A percentile compares a stretch with the other conserved stretches of the same genome.
Conservation (phyloP, 2,888 invertebrate species). For the Salticus scenicus region DNA sequence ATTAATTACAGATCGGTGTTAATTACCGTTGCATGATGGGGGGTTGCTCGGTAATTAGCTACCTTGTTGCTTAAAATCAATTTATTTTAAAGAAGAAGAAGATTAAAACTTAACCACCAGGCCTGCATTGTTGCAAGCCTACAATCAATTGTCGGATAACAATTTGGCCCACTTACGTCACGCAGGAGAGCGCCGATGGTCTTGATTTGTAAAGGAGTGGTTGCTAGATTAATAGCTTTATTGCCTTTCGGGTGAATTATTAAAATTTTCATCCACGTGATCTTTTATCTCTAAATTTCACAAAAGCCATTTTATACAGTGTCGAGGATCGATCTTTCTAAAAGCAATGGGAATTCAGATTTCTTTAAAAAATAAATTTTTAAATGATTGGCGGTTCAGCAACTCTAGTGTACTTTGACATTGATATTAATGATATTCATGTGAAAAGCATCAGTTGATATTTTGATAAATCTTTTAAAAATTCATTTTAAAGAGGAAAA, state of each 20-base stretch:
- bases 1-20: constrained; percentile 51
- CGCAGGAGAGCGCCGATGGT: constrained; percentile 36
- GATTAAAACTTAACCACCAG: constrained; percentile 44
- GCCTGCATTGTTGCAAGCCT: constrained; percentile 53
- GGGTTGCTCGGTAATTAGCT: constrained; percentile 48
- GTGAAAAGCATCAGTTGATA: too few species aligned
- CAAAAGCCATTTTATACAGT: neutral
- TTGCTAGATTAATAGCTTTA: neutral
- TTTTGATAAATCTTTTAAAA: too few species aligned
- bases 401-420: too few species aligned
- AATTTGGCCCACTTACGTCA: constrained; percentile 61
- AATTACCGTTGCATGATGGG: constrained; percentile 50
- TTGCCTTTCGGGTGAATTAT: constrained; percentile 9
- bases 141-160: constrained; percentile 67
- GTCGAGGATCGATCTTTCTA: neutral
- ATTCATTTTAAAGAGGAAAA: too few species aligned
- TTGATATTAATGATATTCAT: too few species aligned
- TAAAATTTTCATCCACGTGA: neutral
- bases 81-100: constrained; percentile 61
- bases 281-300: neutral
- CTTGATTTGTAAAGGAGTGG: constrained; percentile 31
- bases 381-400: neutral
- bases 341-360: neutral
- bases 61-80: constrained; percentile 67
- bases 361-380: neutral